Base-by-base conservation (phyloP, 2,113 vertebrate genomes). In the Camelus dromedarius region DNA sequence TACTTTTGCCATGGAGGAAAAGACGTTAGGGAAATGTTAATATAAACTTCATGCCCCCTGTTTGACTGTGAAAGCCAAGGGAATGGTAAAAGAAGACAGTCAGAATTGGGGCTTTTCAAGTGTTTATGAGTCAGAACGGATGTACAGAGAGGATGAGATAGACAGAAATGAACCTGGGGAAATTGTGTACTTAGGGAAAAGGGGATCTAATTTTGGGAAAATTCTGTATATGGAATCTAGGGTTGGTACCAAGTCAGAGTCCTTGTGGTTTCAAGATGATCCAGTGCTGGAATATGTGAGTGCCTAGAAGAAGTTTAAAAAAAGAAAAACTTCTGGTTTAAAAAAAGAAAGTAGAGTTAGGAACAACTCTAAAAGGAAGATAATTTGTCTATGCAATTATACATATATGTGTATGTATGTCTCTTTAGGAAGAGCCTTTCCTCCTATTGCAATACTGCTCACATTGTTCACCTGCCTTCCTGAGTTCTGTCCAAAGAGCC, bases 11-110 rank as follows among this genome's bases (percentile, higher is more conserved):
- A 1, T 56, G 87, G 46, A 95, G 86, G 56, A 64, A 56, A 83
- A 92, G 20, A 48, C 66, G 5, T 79, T 30, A 81, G 26, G 72
- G 69, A 90, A 94, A 86, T 86, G n/a, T 62, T 80, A 92, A 81
- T 50, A 76, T 69, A 75, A 80, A 73, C 28, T 58, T 52, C 14
- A 56, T 70, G 32, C 9, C 20, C 28, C 56, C 46, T 46, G 10
- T 81, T 86, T 87, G 54, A 42, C 11, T 77, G 12, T 48, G 77
- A 46, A 85, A 85, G 30, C 30, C 54, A 91, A 87, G 64, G 8
- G 32, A 87, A 46, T 90, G 85, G 32, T 70, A 79, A 79, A 54
- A 91, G 48, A 64, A 73, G 84, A 73, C 19, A n/a, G 67, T 81
- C 54, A 62, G 87, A 75, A 60, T 32, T 58, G 19, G 15, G 72